Conservation (phyloP, 2,888 invertebrate species). For the Sylvicola fuscatus region DNA sequence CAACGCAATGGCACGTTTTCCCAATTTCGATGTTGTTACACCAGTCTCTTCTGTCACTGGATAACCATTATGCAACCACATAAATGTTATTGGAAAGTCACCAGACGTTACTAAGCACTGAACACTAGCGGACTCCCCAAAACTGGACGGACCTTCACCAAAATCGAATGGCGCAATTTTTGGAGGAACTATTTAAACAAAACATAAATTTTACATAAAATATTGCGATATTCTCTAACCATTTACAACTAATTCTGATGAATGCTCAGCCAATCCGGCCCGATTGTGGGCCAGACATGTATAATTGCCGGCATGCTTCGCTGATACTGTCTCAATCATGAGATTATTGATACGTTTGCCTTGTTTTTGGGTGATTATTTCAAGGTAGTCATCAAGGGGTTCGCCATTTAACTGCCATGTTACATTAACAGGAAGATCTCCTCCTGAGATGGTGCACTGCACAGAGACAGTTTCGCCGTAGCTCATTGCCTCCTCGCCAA, state of each 20-base stretch:
- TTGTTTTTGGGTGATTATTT: conserved; percentile 27
- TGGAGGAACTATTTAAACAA: conserved; percentile 60
- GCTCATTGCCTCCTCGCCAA: conserved; percentile 49
- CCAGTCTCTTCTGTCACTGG: conserved; percentile 22
- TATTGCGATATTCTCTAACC: conserved; percentile 31
- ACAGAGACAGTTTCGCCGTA: conserved; percentile 38
- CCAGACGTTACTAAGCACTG: conserved; percentile 54
- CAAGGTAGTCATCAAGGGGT: conserved; percentile 20
- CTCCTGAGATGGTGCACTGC: conserved; percentile 29
- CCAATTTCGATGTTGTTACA: conserved; percentile 27
- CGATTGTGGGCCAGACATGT: conserved; percentile 53
- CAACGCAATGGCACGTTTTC: conserved; percentile 37
- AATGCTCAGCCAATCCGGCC: conserved; percentile 46
- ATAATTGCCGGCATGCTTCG: conserved; percentile 54
- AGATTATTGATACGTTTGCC: conserved; percentile 33
- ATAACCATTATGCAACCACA: conserved; percentile 32
- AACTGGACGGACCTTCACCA: conserved; percentile 47
- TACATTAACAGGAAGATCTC: conserved; percentile 37
- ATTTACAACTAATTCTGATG: conserved; percentile 50
- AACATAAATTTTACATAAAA: conserved; percentile 8
- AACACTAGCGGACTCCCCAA: conserved; percentile 47
- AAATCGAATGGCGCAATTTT: conserved; percentile 58
- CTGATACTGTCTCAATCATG: conserved; percentile 45
- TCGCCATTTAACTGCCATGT: conserved; percentile 35
- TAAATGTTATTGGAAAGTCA: conserved; percentile 39